A percentile compares a stretch with the other conserved stretches of the same genome.
These are phyloP conservation scores for Coturnix japonica DNA, from an alignment of 2,113 vertebrate species.

Conservation along the genomic window DNA sequence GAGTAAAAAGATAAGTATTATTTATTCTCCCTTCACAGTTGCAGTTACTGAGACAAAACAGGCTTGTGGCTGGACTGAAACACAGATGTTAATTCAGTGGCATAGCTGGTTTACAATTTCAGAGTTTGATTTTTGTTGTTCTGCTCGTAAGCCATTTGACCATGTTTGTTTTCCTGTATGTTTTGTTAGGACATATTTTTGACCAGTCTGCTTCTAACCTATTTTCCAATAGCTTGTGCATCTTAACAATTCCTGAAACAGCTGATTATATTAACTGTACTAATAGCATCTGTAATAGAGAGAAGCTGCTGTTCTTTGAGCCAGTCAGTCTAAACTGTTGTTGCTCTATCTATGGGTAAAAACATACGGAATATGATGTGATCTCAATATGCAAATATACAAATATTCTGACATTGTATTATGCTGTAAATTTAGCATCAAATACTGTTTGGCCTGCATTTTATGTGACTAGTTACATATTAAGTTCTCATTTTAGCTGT, in stretches of 20 bases:
- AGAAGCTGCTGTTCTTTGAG: constrained; percentile 16
- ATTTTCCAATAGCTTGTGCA: background rate
- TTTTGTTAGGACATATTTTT: background rate
- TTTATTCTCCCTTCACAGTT: background rate
- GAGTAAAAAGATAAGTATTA: background rate
- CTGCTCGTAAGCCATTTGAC: background rate
- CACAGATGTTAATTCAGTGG: background rate
- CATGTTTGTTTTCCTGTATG: background rate
- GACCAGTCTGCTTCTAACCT: background rate
- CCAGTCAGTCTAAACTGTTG: background rate
- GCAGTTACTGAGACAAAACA: background rate
- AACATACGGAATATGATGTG: background rate
- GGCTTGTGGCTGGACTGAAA: background rate
- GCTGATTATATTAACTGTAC: background rate
- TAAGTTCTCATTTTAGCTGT: background rate
- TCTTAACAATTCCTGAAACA: background rate
- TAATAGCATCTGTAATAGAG: constrained; percentile 1
- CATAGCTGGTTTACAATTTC: background rate
- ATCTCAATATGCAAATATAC: background rate
- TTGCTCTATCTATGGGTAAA: background rate
- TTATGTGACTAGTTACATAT: background rate
- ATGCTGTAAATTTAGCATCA: background rate
- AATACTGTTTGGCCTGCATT: background rate
- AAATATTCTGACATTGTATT: background rate
- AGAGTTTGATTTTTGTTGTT: background rate